Conservation (phyloP, 2,797 vertebrate genomes). For the Pterois miles region DNA sequence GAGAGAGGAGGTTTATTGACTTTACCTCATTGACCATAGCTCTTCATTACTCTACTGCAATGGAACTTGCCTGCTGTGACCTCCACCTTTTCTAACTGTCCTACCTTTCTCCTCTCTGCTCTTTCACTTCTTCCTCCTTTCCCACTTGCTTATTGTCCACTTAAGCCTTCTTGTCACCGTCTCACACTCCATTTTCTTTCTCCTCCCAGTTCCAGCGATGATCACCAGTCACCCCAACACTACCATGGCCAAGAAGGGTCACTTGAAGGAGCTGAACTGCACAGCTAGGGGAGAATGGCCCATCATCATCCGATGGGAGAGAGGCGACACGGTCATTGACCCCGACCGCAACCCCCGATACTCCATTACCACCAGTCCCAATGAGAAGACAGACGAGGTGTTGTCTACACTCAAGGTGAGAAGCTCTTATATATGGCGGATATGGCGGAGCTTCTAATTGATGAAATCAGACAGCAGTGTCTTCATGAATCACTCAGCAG, state of each 20-base stretch:
- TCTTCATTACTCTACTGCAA: constrained; percentile 77
- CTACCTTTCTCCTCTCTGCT: constrained; percentile 14
- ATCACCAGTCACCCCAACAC: constrained; percentile 99
- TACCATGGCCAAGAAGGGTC: constrained; percentile 97
- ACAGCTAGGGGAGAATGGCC: constrained; percentile 95
- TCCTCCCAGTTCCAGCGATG: constrained; percentile 91
- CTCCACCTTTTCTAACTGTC: constrained; percentile 58
- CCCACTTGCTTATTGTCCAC: constrained; percentile 51
- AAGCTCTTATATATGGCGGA: not conserved
- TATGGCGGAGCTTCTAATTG: constrained; percentile 12
- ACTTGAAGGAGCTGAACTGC: constrained; percentile 97
- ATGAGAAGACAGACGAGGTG: constrained; percentile 96
- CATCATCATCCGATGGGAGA: constrained; percentile 99
- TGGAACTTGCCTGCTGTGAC: constrained; percentile 65
- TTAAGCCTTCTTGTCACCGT: constrained; percentile 33
- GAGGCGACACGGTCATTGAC: constrained; percentile 97
- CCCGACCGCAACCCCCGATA: constrained; percentile 95
- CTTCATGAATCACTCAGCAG: constrained; percentile 14
- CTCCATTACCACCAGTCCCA: constrained; percentile 94
- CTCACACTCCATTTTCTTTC: constrained; percentile 43
- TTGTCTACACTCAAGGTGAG: constrained; percentile 96
- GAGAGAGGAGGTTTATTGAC: constrained; percentile 79
- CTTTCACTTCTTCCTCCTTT: constrained; percentile 30
- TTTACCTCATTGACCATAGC: constrained; percentile 79
- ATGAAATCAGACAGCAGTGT: constrained; percentile 34